These are phyloP conservation scores for Toxonevra muliebris DNA, from an alignment of 2,888 invertebrate genomes.

Conservation along the genomic window DNA sequence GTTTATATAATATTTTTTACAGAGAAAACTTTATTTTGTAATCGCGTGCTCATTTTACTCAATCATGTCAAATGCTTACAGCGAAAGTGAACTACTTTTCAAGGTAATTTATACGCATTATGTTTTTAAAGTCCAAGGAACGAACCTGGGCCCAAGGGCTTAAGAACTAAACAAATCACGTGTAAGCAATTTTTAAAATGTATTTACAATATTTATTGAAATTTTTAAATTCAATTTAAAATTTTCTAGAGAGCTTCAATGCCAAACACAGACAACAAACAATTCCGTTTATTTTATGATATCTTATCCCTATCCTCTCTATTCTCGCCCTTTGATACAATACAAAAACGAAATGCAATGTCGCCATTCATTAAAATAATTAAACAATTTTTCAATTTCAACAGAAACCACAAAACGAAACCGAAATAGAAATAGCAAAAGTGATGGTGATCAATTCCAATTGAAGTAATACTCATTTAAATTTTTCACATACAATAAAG, in stretches of 20 bases:
- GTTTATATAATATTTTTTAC: too few species aligned
- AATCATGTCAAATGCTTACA: too few species aligned
- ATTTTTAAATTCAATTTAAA: too few species aligned
- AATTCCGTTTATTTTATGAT: background rate
- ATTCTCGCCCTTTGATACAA: background rate
- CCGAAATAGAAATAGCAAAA: background rate
- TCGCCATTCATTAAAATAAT: conserved; percentile 40
- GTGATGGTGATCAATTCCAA: conserved; percentile 11
- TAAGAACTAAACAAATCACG: too few species aligned
- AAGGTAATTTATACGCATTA: too few species aligned
- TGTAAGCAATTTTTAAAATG: too few species aligned
- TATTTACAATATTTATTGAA: too few species aligned
- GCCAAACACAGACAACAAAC: background rate
- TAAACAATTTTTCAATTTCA: conserved; percentile 39
- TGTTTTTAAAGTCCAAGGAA: too few species aligned
- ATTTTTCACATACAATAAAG: conserved; percentile 9
- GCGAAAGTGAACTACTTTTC: too few species aligned
- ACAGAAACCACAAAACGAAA: conserved; percentile 10
- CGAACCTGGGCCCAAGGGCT: too few species aligned
- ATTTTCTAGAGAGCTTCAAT: background rate
- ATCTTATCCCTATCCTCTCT: background rate
- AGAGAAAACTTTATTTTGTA: too few species aligned
- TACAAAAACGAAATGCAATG: conserved; percentile 33
- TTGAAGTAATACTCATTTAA: conserved; percentile 25
- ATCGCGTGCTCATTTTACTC: too few species aligned